Evolutionary conservation across 2,113 vertebrate genomes (phyloP).

Genomic region (Sterna hirundo): DNA sequence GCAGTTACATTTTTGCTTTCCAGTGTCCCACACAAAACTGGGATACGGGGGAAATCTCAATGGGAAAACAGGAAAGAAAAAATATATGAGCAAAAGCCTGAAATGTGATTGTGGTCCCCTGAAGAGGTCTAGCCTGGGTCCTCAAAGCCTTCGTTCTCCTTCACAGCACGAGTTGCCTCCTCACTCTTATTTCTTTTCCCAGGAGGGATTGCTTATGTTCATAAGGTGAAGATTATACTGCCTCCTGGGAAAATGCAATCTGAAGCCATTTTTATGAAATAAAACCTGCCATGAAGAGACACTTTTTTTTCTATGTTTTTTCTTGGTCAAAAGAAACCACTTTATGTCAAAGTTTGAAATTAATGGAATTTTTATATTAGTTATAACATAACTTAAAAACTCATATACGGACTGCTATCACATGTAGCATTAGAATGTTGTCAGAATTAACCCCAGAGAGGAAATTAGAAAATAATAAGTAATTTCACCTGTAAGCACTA

Average conservation of each 20-base stretch:
- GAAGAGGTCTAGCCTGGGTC: not conserved
- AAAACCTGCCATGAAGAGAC: not conserved
- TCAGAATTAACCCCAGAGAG: not conserved
- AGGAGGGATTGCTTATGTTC: not conserved
- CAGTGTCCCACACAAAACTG: not conserved
- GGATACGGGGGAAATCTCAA: not conserved
- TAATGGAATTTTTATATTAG: not conserved
- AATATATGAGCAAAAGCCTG: not conserved
- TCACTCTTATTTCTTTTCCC: not conserved
- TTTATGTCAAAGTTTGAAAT: not conserved
- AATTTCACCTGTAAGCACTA: not conserved
- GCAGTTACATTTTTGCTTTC: not conserved
- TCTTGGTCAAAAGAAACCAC: not conserved
- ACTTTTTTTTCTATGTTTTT: not conserved
- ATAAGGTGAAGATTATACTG: not conserved
- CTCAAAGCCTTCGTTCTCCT: not conserved
- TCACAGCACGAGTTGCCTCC: rapidly evolving
- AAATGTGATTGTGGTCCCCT: not conserved
- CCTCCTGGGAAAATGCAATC: not conserved
- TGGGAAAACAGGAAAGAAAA: not conserved
- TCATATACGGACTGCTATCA: not conserved
- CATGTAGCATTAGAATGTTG: not conserved
- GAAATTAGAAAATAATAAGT: not conserved
- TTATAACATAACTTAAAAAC: not conserved
- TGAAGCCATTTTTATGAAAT: not conserved